These are phyloP conservation scores for Arctopsyche grandis DNA, from an alignment of 1,140 invertebrate genomes.

Conservation along the genomic window DNA sequence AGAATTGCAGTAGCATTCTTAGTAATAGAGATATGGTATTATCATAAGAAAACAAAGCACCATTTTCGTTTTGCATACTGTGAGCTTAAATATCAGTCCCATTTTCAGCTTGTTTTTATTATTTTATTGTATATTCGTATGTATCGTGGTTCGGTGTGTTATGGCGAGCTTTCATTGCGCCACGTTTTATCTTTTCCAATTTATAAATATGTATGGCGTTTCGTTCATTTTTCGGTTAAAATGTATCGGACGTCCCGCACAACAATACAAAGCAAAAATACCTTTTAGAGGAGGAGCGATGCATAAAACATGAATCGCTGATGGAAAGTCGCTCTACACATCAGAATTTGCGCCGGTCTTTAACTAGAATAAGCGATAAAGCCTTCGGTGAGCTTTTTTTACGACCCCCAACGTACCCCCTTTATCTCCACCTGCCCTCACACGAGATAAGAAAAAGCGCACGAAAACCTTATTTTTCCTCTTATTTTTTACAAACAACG, in stretches of 20 bases:
- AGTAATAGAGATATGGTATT: too few relatives aligned
- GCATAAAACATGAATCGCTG: slow-evolving; percentile 53
- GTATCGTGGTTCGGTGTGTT: background rate
- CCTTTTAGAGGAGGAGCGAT: slow-evolving; percentile 40
- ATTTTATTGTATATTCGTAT: too few relatives aligned
- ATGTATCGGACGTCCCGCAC: slow-evolving; percentile 42
- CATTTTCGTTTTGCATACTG: too few relatives aligned
- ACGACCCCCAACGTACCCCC: background rate
- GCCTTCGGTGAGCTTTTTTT: slow-evolving; percentile 22
- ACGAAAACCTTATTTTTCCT: slow-evolving; percentile 7
- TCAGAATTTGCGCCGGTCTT: slow-evolving; percentile 35
- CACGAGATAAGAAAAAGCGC: slow-evolving; percentile 17
- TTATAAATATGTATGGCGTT: slow-evolving; percentile 34
- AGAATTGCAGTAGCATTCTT: too few relatives aligned
- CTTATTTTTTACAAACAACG: background rate
- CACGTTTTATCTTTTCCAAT: background rate
- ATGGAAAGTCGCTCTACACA: slow-evolving; percentile 45
- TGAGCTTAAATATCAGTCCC: too few relatives aligned
- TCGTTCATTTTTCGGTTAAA: slow-evolving; percentile 40
- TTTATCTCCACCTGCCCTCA: background rate
- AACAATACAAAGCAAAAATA: slow-evolving; percentile 42
- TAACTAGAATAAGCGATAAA: slow-evolving; percentile 36
- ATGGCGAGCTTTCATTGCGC: background rate
- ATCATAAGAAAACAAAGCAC: too few relatives aligned
- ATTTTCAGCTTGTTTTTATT: too few relatives aligned